Conservation (phyloP, 2,888 invertebrate species). For the Cheilosia grossa region DNA sequence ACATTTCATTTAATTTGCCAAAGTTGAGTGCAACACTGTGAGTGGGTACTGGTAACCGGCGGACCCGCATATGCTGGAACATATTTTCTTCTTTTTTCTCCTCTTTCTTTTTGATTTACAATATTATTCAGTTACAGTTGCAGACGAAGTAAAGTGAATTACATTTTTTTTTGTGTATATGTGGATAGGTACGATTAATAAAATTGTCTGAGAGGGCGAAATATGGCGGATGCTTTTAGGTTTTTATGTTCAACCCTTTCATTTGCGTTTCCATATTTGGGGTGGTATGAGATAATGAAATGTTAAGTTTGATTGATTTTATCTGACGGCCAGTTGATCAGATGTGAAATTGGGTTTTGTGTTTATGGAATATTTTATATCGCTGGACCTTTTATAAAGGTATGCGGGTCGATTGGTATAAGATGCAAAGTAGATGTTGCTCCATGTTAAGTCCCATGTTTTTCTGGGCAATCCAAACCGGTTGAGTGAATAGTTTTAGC, state of each 20-base stretch:
- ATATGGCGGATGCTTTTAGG: conserved; percentile 31
- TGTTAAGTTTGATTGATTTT: conserved; percentile 56
- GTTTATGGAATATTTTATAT: too few relatives aligned
- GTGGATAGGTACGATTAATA: conserved; percentile 50
- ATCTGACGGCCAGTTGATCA: neutral
- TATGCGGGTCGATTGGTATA: too few relatives aligned
- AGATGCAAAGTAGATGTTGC: too few relatives aligned
- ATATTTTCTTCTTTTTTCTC: conserved; percentile 39
- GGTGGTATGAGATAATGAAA: conserved; percentile 10
- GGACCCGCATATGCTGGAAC: conserved; percentile 51
- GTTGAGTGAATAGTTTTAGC: too few relatives aligned
- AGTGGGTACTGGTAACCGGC: conserved; percentile 5
- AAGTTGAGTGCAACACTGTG: conserved; percentile 53
- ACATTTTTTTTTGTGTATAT: conserved; percentile 20
- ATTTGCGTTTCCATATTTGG: conserved; percentile 16
- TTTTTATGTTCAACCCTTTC: conserved; percentile 40
- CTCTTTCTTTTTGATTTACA: conserved; percentile 35
- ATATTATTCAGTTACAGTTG: conserved; percentile 57
- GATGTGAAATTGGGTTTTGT: too few relatives aligned
- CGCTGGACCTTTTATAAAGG: too few relatives aligned
- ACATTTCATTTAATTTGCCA: conserved; percentile 68
- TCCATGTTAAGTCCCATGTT: too few relatives aligned
- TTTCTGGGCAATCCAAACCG: too few relatives aligned
- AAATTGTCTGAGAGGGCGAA: conserved; percentile 45
- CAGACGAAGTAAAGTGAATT: conserved; percentile 69